phyloP scores from a whole-genome alignment of 2,113 vertebrate genomes.

The Pterophyllum scalare region DNA sequence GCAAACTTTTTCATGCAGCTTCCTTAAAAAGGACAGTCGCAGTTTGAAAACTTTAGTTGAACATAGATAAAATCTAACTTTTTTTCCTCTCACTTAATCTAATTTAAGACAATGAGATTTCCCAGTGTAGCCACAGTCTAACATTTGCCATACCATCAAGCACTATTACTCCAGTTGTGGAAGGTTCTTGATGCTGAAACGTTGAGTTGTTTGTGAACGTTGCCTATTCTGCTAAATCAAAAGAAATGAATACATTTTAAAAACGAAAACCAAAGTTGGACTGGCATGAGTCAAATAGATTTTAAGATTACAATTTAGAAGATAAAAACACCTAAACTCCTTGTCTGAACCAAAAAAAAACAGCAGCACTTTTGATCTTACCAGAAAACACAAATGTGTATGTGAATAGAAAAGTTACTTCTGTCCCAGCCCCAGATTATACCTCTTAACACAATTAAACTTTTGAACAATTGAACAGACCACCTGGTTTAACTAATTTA shows the following conservation, averaged over 20 bases:
- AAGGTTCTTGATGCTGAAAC: neutral
- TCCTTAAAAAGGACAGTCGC: neutral
- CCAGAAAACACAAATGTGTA: neutral
- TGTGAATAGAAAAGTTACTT: neutral
- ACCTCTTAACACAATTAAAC: neutral
- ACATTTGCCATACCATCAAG: neutral
- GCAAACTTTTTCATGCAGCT: conserved; percentile 14
- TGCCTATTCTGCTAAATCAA: neutral
- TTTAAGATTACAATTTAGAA: neutral
- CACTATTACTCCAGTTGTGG: neutral
- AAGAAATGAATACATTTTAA: too few relatives aligned
- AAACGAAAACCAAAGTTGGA: too few relatives aligned
- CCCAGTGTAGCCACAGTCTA: neutral
- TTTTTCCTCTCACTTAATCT: fast-evolving
- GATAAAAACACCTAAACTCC: neutral
- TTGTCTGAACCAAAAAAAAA: neutral
- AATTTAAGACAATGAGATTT: neutral
- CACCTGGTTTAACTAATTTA: too few relatives aligned
- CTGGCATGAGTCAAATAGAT: too few relatives aligned
- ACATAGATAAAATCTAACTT: neutral
- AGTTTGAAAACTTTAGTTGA: neutral
- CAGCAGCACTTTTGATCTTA: too few relatives aligned
- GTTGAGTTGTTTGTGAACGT: neutral
- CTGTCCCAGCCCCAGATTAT: neutral
- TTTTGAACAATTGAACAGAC: too few relatives aligned